A percentile compares a stretch with the other conserved stretches of the same genome.
phyloP scores from a whole-genome alignment of 2,113 vertebrate species.

The Amphiprion ocellaris region DNA sequence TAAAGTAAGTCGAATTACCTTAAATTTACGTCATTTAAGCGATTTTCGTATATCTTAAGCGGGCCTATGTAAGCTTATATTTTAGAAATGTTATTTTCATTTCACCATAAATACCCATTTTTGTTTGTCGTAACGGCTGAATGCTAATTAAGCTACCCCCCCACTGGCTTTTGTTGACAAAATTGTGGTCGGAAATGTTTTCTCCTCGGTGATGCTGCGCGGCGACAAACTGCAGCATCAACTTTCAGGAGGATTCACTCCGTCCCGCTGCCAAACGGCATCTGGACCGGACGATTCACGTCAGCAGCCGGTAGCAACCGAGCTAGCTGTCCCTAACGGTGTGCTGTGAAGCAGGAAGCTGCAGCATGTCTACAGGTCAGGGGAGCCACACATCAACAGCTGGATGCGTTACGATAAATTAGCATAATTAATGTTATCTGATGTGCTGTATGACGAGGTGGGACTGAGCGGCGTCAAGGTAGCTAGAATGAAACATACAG shows the following conservation, averaged over 20 bases:
- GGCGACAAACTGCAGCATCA: conserved; percentile 57
- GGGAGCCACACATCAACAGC: not conserved
- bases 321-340: not conserved
- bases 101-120: no score
- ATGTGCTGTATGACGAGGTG: not conserved
- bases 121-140: not conserved
- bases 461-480: conserved; percentile 34
- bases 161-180: not conserved
- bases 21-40: not conserved
- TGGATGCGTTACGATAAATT: conserved; percentile 5
- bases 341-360: not conserved
- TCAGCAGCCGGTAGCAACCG: not conserved
- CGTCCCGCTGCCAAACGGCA: conserved; percentile 20
- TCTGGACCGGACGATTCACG: conserved; percentile 11
- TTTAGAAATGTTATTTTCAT: not conserved
- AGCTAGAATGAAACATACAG: not conserved
- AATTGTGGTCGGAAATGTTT: conserved; percentile 5
- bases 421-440: conserved; percentile 8
- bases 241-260: conserved; percentile 47
- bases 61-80: not conserved
- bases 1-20: no score
- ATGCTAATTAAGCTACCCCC: no score
- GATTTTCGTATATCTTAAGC: no score
- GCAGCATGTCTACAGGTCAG: conserved; percentile 7
- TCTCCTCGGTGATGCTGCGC: conserved; percentile 6